Conservation (phyloP, 2,888 invertebrate species). For the Gari tellinella region DNA sequence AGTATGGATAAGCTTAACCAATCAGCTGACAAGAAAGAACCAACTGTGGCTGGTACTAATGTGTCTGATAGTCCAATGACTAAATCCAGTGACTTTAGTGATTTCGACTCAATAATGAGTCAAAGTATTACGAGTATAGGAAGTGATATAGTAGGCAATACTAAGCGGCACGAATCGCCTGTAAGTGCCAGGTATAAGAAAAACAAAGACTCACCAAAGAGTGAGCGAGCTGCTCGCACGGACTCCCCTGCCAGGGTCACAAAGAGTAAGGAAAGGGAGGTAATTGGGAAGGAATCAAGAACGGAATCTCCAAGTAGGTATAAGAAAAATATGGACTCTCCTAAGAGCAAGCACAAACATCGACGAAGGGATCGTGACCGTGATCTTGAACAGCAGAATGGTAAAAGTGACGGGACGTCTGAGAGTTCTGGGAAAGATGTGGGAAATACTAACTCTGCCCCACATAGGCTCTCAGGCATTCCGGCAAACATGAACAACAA, state of each 20-base stretch:
- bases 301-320: conserved; percentile 42
- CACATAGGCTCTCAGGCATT: conserved; percentile 46
- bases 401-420: conserved; percentile 13
- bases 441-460: conserved; percentile 27
- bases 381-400: conserved; percentile 2
- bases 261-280: conserved; percentile 35
- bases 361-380: conserved; percentile 23
- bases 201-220: conserved; percentile 41
- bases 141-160: conserved; percentile 50
- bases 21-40: too few relatives aligned
- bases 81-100: conserved; percentile 45
- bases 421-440: conserved; percentile 36
- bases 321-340: conserved; percentile 42
- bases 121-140: conserved; percentile 53
- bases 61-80: conserved; percentile 26
- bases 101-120: conserved; percentile 52
- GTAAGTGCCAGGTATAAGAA: conserved; percentile 37
- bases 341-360: conserved; percentile 39
- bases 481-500: conserved; percentile 57
- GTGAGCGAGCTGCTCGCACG: conserved; percentile 27
- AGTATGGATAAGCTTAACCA: conserved; percentile 21
- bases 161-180: conserved; percentile 30
- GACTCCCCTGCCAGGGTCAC: conserved; percentile 32
- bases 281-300: conserved; percentile 26
- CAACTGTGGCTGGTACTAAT: neutral